Base-by-base conservation (phyloP, 1,140 invertebrate species). In the Drosophila cardini region DNA sequence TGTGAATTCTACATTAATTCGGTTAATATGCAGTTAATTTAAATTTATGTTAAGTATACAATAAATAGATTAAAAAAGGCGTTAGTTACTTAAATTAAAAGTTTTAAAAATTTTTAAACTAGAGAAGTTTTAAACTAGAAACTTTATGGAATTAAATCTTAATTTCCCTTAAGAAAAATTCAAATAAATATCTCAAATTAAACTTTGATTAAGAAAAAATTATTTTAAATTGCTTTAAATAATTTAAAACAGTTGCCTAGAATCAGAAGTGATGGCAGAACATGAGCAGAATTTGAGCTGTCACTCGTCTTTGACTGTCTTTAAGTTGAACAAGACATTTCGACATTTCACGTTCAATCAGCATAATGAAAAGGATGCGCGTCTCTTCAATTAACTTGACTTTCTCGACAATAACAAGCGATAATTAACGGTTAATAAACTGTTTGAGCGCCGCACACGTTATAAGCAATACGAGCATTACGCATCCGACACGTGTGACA, bases 401-500 rank as follows among this genome's bases (percentile, higher is more conserved):
- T 63, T 55, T 45, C 64, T 30, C 40, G 63, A 46, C 73, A 89
- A 87, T 84, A 89, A 87, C 78, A 86, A 58, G 76, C 81, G 67
- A 61, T 89, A 90, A 89, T 89, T 89, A 89, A 89, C 63, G 77
- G 78, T 89, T 89, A 78, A 89, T 89, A 89, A 89, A 89, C 84
- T 78, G 80, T 78, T 72, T 69, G 46, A 60, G 38, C 63, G 42
- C 50, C 11, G 53, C 50, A 60, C 58, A 63, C n/a, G n/a, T 26
- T 26, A 26, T 26, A 26, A 26, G 21, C 21, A 26, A 26, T 26
- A 71, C 61, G 61, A 21, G 62, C 65, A 84, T 89, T 84, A 87
- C 77, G 74, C 69, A 90, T 78, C 71, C 85, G 84, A 64, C 80
- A 72, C 70, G 84, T 89, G 77, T 72, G 74, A 76, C 65, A 30